A percentile compares a stretch with the other conserved stretches of the same genome.
phyloP scores from a whole-genome alignment of 2,113 vertebrate species.

The Mustela lutreola region DNA sequence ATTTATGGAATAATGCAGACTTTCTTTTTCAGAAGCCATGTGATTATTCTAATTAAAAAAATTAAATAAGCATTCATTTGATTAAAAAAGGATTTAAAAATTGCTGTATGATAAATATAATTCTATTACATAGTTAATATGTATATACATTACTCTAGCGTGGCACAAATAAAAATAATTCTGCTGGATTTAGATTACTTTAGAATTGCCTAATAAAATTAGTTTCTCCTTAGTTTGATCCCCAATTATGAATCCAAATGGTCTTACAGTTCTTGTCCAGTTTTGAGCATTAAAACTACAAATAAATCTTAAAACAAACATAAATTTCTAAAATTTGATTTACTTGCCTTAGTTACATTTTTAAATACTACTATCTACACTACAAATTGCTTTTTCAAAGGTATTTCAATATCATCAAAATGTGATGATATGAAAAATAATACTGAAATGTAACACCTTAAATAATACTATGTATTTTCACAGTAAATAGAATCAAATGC shows the following conservation, averaged over 20 bases:
- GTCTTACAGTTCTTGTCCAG: neutral
- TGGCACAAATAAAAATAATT: neutral
- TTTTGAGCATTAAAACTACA: constrained; percentile 28
- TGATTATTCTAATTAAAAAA: neutral
- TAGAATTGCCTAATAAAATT: neutral
- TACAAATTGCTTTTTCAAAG: neutral
- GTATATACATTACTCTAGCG: neutral
- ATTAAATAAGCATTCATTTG: constrained; percentile 1
- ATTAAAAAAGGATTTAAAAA: constrained; percentile 28
- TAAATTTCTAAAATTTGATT: constrained; percentile 23
- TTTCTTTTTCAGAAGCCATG: neutral
- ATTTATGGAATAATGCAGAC: neutral
- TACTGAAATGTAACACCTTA: constrained; percentile 22
- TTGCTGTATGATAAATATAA: neutral
- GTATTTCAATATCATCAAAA: neutral
- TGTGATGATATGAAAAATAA: neutral
- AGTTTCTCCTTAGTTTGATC: neutral
- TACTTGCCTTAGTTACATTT: constrained; percentile 1
- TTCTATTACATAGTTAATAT: neutral
- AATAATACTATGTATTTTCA: constrained; percentile 30
- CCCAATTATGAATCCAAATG: neutral
- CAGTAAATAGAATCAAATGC: neutral
- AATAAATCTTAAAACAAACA: neutral
- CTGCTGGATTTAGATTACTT: neutral
- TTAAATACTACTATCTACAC: neutral